phyloP scores from a whole-genome alignment of 2,113 vertebrate genomes.

The Tachuris rubrigastra region DNA sequence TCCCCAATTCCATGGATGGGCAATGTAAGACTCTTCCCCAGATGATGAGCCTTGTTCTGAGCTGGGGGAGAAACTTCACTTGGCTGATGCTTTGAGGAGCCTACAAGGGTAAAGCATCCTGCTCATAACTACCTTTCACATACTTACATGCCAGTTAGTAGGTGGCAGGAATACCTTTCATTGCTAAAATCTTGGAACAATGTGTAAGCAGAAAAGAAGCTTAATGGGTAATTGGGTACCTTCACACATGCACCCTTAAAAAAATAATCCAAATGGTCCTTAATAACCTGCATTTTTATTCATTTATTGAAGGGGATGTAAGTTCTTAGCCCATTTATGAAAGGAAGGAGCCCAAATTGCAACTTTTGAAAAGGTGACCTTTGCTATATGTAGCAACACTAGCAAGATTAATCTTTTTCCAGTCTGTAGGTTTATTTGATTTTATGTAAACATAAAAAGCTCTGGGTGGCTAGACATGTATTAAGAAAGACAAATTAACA shows the following conservation, averaged over 20 bases:
- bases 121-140: neutral
- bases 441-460: neutral
- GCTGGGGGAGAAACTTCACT: neutral
- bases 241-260: neutral
- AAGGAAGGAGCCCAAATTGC: neutral
- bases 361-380: neutral
- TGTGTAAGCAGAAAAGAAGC: neutral
- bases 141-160: neutral
- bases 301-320: neutral
- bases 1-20: neutral
- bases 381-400: neutral
- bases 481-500: conserved; percentile 10
- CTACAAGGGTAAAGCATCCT: neutral
- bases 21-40: neutral
- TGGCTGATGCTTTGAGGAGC: neutral
- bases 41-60: neutral
- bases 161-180: neutral
- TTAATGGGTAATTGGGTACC: neutral
- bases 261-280: neutral
- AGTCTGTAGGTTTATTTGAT: neutral
- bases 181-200: neutral
- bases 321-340: neutral
- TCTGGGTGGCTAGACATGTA: neutral
- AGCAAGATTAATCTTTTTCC: neutral
- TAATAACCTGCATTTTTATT: neutral